phyloP scores from a whole-genome alignment of 2,888 invertebrate species.

The Latheticus oryzae region DNA sequence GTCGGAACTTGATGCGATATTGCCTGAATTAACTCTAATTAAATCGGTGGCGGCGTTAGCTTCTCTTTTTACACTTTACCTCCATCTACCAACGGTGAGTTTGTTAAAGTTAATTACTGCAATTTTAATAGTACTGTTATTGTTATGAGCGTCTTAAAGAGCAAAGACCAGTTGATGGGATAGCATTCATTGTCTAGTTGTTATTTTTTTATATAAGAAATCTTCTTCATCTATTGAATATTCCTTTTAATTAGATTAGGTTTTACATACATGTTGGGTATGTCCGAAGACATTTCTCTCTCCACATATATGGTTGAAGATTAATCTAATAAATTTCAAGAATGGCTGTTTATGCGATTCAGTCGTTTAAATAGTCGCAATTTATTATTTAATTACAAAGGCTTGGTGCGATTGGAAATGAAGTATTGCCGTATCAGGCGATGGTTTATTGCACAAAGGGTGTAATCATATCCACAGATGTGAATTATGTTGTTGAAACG shows the following conservation, averaged over 20 bases:
- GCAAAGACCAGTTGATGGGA: too few species aligned
- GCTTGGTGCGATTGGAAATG: conserved; percentile 35
- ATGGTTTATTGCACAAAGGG: conserved; percentile 33
- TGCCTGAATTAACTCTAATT: conserved; percentile 8
- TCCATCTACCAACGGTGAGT: too few species aligned
- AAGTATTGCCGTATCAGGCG: conserved; percentile 35
- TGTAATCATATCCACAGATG: conserved; percentile 33
- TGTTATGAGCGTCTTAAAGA: too few species aligned
- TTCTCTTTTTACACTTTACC: too few species aligned
- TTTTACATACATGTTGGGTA: conserved; percentile 32
- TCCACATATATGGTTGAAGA: conserved; percentile 35
- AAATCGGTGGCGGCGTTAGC: neutral
- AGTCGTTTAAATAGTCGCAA: conserved; percentile 29
- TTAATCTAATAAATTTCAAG: conserved; percentile 38
- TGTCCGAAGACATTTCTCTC: conserved; percentile 36
- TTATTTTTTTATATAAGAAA: too few species aligned
- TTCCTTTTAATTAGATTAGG: conserved; percentile 40
- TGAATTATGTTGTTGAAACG: conserved; percentile 27
- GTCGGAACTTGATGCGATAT: too few species aligned
- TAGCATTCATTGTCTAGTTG: too few species aligned
- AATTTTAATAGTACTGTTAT: too few species aligned
- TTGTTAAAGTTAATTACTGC: too few species aligned
- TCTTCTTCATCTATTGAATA: too few species aligned
- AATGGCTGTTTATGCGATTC: conserved; percentile 24
- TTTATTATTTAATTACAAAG: conserved; percentile 36